Evolutionary conservation across 2,113 vertebrate species (phyloP), one percentile per base, ranked within the genome.

Genomic region (Oophaga pumilio): DNA sequence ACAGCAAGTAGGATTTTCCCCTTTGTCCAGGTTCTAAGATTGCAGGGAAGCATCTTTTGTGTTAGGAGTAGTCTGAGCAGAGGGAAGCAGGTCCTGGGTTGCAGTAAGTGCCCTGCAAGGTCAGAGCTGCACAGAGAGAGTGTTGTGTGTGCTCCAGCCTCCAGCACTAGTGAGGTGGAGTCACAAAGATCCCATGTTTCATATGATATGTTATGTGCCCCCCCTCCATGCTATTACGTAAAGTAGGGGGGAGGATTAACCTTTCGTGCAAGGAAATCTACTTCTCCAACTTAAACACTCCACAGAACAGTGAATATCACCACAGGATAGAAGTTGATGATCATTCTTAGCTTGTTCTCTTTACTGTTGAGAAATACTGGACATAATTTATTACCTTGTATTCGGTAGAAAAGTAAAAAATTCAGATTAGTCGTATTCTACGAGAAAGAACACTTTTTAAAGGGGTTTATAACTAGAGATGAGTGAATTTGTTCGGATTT

Each of bases 131-230:
- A 82, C 28, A 57, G 49, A 73, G 85, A 71, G 74, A 77, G 33
- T 22, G 66, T 52, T 59, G 69, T 59, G 52, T 73, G 85, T 79
- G 82, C 28, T 56, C 50, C 76, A 86, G 85, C 62, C 60, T 74
- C n/a, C 56, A 64, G 59, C 78, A 82, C 20, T 22, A 79, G 69
- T 87, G 77, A 87, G 86, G 86, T 82, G 86, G 86, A 82, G 86
- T 82, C 24, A 82, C 77, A 81, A 87, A 82, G 69, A 33, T 73
- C 78, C 86, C 53, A 74, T 87, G 86, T 87, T 82, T 87, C 78
- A 73, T 82, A 87, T 82, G 86, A 73, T 87, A 82, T 87, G 77
- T 82, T 82, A 60, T 60, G 43, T 80, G 69, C 86, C 76, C 86
- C 86, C 68, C 28, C 56, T 73, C 52, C 24, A 74, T 81, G 68